A percentile compares a stretch with the other conserved stretches of the same genome.
phyloP scores from a whole-genome alignment of 1,140 invertebrate genomes.

The Hestina assimilis region DNA sequence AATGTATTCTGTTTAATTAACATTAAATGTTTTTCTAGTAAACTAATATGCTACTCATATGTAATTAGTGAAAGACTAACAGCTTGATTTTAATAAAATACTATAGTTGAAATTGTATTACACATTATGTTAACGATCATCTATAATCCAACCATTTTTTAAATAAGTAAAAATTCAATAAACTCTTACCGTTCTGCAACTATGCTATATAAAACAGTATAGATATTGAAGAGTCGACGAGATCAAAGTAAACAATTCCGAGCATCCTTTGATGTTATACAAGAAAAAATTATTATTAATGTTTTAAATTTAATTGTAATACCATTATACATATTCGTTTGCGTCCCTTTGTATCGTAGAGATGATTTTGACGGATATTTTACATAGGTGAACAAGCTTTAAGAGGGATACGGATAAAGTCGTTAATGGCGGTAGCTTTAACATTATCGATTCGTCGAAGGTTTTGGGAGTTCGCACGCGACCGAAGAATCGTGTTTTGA shows the following conservation, averaged over 20 bases:
- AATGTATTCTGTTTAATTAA: too few relatives aligned
- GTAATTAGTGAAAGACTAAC: too few relatives aligned
- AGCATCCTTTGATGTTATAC: constrained; percentile 34
- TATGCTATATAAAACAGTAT: constrained; percentile 14
- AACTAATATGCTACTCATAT: too few relatives aligned
- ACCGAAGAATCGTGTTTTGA: constrained; percentile 59
- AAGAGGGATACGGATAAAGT: constrained; percentile 41
- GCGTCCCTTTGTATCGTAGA: constrained; percentile 1
- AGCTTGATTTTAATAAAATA: too few relatives aligned
- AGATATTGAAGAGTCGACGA: constrained; percentile 25
- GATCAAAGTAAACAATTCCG: constrained; percentile 41
- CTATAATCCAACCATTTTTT: background rate
- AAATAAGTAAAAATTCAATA: background rate
- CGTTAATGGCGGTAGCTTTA: constrained; percentile 45
- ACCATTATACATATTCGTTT: constrained; percentile 11
- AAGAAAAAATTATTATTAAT: constrained; percentile 32
- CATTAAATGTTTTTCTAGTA: too few relatives aligned
- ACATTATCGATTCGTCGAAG: constrained; percentile 56
- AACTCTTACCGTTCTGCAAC: constrained; percentile 5
- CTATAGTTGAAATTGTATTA: too few relatives aligned
- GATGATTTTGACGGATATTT: constrained; percentile 17
- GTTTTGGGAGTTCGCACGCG: constrained; percentile 57
- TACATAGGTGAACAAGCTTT: constrained; percentile 12
- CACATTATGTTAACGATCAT: too few relatives aligned
- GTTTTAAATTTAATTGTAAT: constrained; percentile 26